phyloP scores from a whole-genome alignment of 2,888 invertebrate species.

The Amiota minor region DNA sequence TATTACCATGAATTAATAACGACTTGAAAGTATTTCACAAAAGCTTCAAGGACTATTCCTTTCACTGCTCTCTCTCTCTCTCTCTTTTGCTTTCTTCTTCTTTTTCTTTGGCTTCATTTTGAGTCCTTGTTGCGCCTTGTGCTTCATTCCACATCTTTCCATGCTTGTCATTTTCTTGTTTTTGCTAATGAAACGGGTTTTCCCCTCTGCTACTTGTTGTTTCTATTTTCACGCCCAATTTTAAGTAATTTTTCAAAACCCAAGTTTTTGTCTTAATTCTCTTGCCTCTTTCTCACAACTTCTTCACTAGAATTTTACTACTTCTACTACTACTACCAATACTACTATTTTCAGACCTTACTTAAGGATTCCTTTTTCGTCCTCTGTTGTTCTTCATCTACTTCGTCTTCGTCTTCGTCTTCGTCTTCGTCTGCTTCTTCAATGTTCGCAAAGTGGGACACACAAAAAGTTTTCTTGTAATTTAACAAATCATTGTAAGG shows the following conservation, averaged over 20 bases:
- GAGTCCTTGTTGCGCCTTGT: too few species aligned
- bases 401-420: background rate
- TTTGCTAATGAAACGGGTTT: slow-evolving; percentile 30
- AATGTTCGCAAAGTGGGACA: slow-evolving; percentile 5
- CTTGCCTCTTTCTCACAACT: background rate
- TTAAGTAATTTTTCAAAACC: slow-evolving; percentile 59
- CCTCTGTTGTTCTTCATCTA: slow-evolving; percentile 8
- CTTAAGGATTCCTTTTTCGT: background rate
- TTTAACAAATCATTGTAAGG: slow-evolving; percentile 55
- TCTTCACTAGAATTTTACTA: slow-evolving; percentile 33
- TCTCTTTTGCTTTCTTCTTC: background rate
- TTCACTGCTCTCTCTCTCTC: background rate
- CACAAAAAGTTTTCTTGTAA: slow-evolving; percentile 56
- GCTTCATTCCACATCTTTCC: background rate
- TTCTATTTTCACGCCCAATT: slow-evolving; percentile 57
- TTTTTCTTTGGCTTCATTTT: background rate
- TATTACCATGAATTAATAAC: slow-evolving; percentile 51
- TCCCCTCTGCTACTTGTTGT: background rate
- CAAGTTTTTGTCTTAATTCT: slow-evolving; percentile 36
- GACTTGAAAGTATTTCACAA: slow-evolving; percentile 33
- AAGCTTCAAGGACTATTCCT: slow-evolving; percentile 24
- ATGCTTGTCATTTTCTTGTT: background rate
- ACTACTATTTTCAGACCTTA: too few species aligned
- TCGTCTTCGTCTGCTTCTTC: background rate
- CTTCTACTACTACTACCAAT: background rate